phyloP scores from a whole-genome alignment of 92 coral and sea anemone genomes.

The Parazoanthus darwini region DNA sequence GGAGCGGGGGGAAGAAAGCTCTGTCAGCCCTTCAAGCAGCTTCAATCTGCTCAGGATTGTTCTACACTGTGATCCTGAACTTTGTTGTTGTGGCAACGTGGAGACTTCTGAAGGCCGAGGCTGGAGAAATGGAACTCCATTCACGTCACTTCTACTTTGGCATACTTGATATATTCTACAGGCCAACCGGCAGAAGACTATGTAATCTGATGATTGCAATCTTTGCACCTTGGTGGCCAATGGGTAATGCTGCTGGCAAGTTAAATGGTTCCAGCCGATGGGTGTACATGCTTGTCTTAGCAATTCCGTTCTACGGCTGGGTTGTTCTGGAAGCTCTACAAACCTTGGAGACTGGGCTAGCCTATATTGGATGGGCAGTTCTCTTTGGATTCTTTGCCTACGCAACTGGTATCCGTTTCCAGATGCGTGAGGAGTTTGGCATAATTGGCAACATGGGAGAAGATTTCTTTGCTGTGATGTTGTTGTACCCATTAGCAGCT shows the following conservation, averaged over 20 bases:
- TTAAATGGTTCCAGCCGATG: slow-evolving; percentile 39
- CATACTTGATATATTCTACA: slow-evolving; percentile 67
- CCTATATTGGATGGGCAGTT: slow-evolving; percentile 84
- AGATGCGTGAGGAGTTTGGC: slow-evolving; percentile 71
- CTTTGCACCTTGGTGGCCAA: slow-evolving; percentile 84
- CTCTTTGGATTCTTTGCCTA: slow-evolving; percentile 76
- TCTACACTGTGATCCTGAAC: slow-evolving; percentile 70
- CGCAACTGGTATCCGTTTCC: slow-evolving; percentile 63
- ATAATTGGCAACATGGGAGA: slow-evolving; percentile 84
- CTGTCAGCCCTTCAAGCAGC: slow-evolving; percentile 79
- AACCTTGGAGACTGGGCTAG: slow-evolving; percentile 64
- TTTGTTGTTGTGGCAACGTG: slow-evolving; percentile 78
- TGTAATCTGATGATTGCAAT: slow-evolving; percentile 57
- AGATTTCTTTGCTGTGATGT: slow-evolving; percentile 78
- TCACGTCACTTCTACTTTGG: slow-evolving; percentile 62
- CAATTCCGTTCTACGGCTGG: slow-evolving; percentile 79
- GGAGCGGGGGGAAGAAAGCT: slow-evolving; percentile 78
- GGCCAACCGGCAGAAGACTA: slow-evolving; percentile 50
- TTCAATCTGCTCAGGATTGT: slow-evolving; percentile 80
- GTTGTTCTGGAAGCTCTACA: slow-evolving; percentile 64
- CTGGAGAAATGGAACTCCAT: slow-evolving; percentile 71
- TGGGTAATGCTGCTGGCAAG: slow-evolving; percentile 79
- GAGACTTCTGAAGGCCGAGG: slow-evolving; percentile 73
- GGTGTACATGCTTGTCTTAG: slow-evolving; percentile 61
- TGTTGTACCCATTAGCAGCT: slow-evolving; percentile 85